Base-by-base conservation (phyloP, 53 echinoderm and acorn worm species). In the Hippasteria phrygiana region DNA sequence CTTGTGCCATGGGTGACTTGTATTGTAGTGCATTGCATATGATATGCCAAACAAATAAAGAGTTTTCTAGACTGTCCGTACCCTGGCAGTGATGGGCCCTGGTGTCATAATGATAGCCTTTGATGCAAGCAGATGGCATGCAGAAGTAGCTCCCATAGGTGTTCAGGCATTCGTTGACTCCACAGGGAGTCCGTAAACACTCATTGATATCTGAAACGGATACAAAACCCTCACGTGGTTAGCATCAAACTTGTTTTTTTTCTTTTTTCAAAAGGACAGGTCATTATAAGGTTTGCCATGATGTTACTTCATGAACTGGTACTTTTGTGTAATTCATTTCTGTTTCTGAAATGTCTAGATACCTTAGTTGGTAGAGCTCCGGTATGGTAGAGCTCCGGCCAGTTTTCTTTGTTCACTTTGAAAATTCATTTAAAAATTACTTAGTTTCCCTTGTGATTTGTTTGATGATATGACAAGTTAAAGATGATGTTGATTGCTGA, bases 71-170 rank as follows among this genome's bases (percentile, higher is more conserved):
- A 51, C 9, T 62, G 62, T 18, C 8, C 14, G 24, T 85, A 85
- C 85, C 85, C 71, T 32, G 20, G 38, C 85, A 85, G 32, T 71
- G 69, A 31, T 46, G 75, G n/a, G 63, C 77, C 77, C 81, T 88
- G 32, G 88, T 74, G 34, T 94, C 91, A 79, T 88, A 93, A 38
- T 74, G 48, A 63, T 92, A 96, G 5, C 96, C 96, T 33, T 90
- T 40, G 50, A 87, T 89, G 47, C 96, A 96, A n/a, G 89, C 71
- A 16, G 90, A 90, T n/a, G 84, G 82, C 53, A 89, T 93, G 55
- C 96, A 96, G 90, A 92, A 88, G 65, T 89, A 93, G 74, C 93
- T 95, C 13, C 98, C 98, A 43, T 91, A 47, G 24, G 94, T 98
- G 76, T 98, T 98, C 27, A 89, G 87, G 87, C 98, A 98, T 36